A percentile compares a stretch with the other conserved stretches of the same genome.
Conservation (phyloP, 1,140 invertebrate genomes). For the Drosophila equinoxialis region DNA sequence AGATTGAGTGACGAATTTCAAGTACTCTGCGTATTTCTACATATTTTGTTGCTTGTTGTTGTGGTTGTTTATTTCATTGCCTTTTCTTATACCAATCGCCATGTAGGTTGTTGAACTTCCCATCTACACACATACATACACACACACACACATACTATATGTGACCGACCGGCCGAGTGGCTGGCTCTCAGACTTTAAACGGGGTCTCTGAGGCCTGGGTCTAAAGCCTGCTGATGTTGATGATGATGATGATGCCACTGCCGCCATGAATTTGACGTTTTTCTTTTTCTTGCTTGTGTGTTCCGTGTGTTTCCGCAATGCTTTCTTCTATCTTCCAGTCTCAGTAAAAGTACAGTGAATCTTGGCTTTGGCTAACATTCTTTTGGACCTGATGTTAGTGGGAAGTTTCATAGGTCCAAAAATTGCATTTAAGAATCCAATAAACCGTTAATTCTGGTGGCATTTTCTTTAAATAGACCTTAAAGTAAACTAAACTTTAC, state of each 20-base stretch:
- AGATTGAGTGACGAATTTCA: neutral
- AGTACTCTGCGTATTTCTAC: constrained; percentile 2
- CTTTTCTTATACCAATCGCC: constrained; percentile 55
- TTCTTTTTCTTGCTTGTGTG: constrained; percentile 20
- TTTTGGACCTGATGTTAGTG: too few relatives aligned
- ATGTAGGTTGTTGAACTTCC: constrained; percentile 66
- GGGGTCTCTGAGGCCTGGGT: constrained; percentile 48
- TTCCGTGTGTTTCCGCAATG: constrained; percentile 48
- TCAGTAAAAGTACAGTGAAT: constrained; percentile 5
- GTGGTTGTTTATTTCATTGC: constrained; percentile 24
- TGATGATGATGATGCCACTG: constrained; percentile 21
- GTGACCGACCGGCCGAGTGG: constrained; percentile 74
- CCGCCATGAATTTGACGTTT: constrained; percentile 31
- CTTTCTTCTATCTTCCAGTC: constrained; percentile 25
- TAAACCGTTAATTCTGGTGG: too few relatives aligned
- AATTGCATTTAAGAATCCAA: too few relatives aligned
- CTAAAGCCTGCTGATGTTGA: constrained; percentile 12
- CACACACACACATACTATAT: constrained; percentile 25
- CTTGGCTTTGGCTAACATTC: neutral
- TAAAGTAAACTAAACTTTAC: too few relatives aligned
- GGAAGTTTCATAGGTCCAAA: too few relatives aligned
- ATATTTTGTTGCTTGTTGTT: constrained; percentile 34
- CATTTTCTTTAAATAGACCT: too few relatives aligned
- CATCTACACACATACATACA: constrained; percentile 18
- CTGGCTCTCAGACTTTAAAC: constrained; percentile 63